phyloP scores from a whole-genome alignment of 1,140 invertebrate species.

The Halesus radiatus region DNA sequence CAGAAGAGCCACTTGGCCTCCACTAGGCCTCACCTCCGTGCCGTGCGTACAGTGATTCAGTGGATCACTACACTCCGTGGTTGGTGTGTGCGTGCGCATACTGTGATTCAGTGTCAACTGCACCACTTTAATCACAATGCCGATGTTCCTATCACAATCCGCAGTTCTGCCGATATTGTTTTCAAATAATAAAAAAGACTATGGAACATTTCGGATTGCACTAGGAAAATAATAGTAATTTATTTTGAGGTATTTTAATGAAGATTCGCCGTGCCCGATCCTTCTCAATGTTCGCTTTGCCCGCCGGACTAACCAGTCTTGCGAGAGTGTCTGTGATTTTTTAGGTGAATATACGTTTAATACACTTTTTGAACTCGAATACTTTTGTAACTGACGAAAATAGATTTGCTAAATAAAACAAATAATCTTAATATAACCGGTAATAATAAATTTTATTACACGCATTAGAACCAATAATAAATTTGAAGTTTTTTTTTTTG shows the following conservation, averaged over 20 bases:
- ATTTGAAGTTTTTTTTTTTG: constrained; percentile 5
- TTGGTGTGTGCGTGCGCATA: too few relatives aligned
- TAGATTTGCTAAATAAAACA: constrained; percentile 19
- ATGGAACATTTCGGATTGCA: neutral
- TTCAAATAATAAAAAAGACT: constrained; percentile 20
- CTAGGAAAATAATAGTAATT: constrained; percentile 48
- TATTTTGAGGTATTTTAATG: constrained; percentile 42
- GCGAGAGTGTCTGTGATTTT: constrained; percentile 48
- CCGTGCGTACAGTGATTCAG: too few relatives aligned
- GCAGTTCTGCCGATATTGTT: too few relatives aligned
- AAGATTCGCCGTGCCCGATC: neutral
- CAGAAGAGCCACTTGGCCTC: too few relatives aligned
- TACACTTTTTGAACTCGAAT: constrained; percentile 34
- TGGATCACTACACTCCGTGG: too few relatives aligned
- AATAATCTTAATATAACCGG: neutral
- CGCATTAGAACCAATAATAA: constrained; percentile 22
- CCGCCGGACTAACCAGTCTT: too few relatives aligned
- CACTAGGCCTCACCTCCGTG: too few relatives aligned
- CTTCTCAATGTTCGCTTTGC: neutral
- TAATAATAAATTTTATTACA: constrained; percentile 26
- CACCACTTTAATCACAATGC: too few relatives aligned
- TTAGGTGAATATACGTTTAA: constrained; percentile 52
- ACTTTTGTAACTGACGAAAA: constrained; percentile 32
- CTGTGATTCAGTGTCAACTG: too few relatives aligned
- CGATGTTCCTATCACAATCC: too few relatives aligned